A percentile compares a stretch with the other conserved stretches of the same genome.
Evolutionary conservation across 2,113 vertebrate genomes (phyloP).

Genomic region (Regulus satrapa): DNA sequence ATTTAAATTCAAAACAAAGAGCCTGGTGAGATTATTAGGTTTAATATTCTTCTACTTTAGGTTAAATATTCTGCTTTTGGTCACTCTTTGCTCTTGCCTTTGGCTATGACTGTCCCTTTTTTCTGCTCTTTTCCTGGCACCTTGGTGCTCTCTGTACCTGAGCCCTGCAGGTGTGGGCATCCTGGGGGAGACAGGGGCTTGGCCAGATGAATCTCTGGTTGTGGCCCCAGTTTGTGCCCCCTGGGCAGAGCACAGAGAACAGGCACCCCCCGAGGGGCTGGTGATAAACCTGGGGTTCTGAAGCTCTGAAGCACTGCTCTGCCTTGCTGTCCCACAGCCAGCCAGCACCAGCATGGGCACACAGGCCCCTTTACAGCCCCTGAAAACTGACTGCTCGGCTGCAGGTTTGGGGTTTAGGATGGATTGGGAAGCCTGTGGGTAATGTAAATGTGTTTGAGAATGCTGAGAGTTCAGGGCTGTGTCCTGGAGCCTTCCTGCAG

Average conservation of each 20-base stretch:
- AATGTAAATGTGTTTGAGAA: background rate
- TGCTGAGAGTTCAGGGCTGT: background rate
- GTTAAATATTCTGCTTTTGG: background rate
- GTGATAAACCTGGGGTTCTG: background rate
- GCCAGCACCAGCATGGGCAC: rapidly evolving
- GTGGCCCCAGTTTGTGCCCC: background rate
- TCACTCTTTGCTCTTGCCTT: background rate
- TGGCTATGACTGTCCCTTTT: background rate
- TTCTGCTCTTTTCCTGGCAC: background rate
- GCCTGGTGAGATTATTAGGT: background rate
- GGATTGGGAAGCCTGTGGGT: rapidly evolving
- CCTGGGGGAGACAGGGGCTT: background rate
- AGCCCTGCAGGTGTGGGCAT: background rate
- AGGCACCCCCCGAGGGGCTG: rapidly evolving
- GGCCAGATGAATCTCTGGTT: background rate
- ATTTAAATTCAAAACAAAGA: background rate
- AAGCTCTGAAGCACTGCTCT: background rate
- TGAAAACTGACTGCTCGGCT: rapidly evolving
- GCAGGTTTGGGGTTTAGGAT: background rate
- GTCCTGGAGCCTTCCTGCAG: background rate
- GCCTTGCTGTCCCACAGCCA: background rate
- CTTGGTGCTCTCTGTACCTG: too few relatives aligned
- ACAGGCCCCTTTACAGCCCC: rapidly evolving
- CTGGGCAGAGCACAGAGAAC: rapidly evolving
- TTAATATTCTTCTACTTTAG: background rate